Evolutionary conservation across 2,113 vertebrate species (phyloP), one percentile per base, ranked within the genome.

Genomic region (Neodontobutis hainanensis): DNA sequence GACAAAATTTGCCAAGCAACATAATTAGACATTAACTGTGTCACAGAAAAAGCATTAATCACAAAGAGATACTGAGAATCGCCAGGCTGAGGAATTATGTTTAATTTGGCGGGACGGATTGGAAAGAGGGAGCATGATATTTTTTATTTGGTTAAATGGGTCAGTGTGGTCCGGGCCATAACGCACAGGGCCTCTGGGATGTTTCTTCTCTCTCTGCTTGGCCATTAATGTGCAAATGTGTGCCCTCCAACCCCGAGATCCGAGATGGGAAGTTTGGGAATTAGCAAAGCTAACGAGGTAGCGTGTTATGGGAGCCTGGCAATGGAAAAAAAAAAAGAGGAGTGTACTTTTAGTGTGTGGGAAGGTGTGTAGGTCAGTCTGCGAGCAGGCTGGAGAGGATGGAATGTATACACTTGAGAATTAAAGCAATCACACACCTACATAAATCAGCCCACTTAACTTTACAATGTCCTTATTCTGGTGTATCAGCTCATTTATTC

Each of bases 141-240:
- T 74, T 82, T 82, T 92, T 92, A 92, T 85, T 79, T 84, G 72
- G 93, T 93, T 95, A 96, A 97, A 93, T 96, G 94, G 96, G 95
- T 96, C 95, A 95, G 93, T 87, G 91, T 90, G 92, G 94, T 86
- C 91, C 90, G 92, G 92, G 91, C 94, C 90, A 90, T 93, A 94
- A 93, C 93, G 93, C 90, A 91, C 93, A 65, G 86, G 93, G 90
- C 92, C 93, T 92, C 91, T 92, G 94, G 93, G 95, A 94, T 61
- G 64, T 79, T 53, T 83, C 67, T 63, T 70, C 73, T 77, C 92
- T 92, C 92, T 90, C 91, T 94, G 94, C 94, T 93, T 92, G 92
- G 94, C 94, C 94, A 96, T 96, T 97, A 96, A 96, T 95, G 96
- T 97, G 95, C 94, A 96, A 96, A 97, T 96, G 94, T 95, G 90